phyloP scores from a whole-genome alignment of 2,113 vertebrate genomes.

The Todiramphus chloris region DNA sequence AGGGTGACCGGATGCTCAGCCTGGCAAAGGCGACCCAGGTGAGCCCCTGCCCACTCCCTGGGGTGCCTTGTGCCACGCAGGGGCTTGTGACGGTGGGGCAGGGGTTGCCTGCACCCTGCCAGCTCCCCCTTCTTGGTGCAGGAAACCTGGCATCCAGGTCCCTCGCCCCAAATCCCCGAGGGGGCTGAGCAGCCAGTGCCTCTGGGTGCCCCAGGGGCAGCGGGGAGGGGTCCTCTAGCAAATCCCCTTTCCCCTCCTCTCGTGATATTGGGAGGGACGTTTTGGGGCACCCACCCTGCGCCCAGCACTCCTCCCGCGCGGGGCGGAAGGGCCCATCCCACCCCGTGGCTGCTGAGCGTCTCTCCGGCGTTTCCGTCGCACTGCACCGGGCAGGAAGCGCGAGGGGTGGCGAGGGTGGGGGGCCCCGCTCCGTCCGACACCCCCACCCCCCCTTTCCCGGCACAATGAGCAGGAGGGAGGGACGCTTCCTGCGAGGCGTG shows the following conservation, averaged over 20 bases:
- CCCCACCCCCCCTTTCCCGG: background rate
- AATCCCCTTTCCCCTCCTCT: background rate
- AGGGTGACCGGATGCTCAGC: background rate
- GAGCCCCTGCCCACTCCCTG: background rate
- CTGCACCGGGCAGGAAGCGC: conserved; percentile 31
- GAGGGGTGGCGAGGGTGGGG: background rate
- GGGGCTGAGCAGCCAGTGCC: background rate
- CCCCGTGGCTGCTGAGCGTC: background rate
- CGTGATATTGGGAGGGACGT: background rate
- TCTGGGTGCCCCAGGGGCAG: too few relatives aligned
- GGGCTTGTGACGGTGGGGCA: background rate
- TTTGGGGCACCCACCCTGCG: background rate
- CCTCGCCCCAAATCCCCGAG: background rate
- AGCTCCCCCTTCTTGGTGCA: background rate
- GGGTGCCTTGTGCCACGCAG: rapidly evolving
- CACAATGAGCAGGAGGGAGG: conserved; percentile 43
- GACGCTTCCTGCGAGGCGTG: background rate
- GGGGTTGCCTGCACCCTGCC: background rate
- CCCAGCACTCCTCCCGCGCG: background rate
- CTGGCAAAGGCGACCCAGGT: conserved; percentile 56
- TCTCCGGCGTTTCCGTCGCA: conserved; percentile 8
- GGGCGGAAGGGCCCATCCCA: background rate
- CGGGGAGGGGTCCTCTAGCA: background rate
- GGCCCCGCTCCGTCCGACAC: background rate
- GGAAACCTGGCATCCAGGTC: background rate